Evolutionary conservation across 2,113 vertebrate species (phyloP).

Genomic region (Origma solitaria): DNA sequence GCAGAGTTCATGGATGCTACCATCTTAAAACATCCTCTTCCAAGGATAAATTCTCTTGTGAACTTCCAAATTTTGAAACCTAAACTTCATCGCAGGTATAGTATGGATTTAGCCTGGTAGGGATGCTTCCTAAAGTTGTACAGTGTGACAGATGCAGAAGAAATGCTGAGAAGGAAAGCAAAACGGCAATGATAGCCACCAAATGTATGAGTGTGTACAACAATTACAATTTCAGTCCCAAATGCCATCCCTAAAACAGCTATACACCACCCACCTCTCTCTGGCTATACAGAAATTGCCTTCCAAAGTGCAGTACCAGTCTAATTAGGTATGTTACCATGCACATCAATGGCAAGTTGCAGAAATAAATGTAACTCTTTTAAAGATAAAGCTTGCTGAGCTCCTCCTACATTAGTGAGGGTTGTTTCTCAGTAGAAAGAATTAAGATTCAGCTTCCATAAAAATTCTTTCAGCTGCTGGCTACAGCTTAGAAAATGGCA

Average conservation of each 20-base stretch:
- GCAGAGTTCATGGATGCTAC: neutral
- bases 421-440: slow-evolving; percentile 19
- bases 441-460: slow-evolving; percentile 54
- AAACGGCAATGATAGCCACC: neutral
- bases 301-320: neutral
- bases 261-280: neutral
- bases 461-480: slow-evolving; percentile 43
- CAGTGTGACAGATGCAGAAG: neutral
- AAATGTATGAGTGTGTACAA: neutral
- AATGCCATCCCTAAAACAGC: neutral
- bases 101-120: neutral
- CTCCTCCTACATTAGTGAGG: slow-evolving; percentile 6
- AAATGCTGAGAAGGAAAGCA: neutral
- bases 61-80: neutral
- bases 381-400: slow-evolving; percentile 39
- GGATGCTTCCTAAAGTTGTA: neutral
- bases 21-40: neutral
- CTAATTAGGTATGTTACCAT: neutral
- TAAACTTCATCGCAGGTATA: neutral
- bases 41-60: neutral
- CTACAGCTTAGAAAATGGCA: slow-evolving; percentile 42
- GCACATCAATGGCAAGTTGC: neutral
- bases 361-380: slow-evolving; percentile 36
- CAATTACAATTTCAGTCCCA: neutral
- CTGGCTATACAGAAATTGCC: neutral